A percentile compares a stretch with the other conserved stretches of the same genome.
phyloP scores from a whole-genome alignment of 2,797 vertebrate species.

The Holocentrus rufus region DNA sequence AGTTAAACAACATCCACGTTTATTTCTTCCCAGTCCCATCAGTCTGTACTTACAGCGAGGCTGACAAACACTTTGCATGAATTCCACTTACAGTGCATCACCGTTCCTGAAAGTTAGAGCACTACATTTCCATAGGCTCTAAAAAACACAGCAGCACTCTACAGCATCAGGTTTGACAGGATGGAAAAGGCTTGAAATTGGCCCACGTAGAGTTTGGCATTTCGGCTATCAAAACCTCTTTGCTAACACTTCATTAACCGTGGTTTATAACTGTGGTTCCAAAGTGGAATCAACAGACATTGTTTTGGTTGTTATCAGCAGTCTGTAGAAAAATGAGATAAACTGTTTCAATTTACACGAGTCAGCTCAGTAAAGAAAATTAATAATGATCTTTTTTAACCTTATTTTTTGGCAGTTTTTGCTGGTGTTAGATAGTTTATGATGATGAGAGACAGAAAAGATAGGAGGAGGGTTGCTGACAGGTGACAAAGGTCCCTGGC shows the following conservation, averaged over 20 bases:
- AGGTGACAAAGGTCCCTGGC: too few species aligned
- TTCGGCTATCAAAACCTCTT: neutral
- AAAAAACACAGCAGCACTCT: slow-evolving; percentile 9
- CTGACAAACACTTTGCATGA: neutral
- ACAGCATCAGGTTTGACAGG: neutral
- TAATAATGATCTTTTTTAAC: too few species aligned
- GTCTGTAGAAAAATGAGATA: too few species aligned
- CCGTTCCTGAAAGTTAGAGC: neutral
- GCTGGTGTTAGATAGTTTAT: too few species aligned
- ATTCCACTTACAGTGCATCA: neutral
- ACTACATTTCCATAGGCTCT: neutral
- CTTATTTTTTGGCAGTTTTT: neutral
- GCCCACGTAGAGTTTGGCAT: neutral
- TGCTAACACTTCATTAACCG: neutral
- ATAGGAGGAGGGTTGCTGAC: too few species aligned
- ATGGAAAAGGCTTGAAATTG: neutral
- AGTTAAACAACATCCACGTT: neutral
- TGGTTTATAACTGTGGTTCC: neutral
- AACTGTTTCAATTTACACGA: too few species aligned
- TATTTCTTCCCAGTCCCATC: neutral
- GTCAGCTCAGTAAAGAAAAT: too few species aligned
- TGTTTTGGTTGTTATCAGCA: too few species aligned
- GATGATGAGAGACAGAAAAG: too few species aligned
- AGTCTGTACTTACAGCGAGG: neutral
- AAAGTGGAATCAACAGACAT: neutral